A percentile compares a stretch with the other conserved stretches of the same genome.
Evolutionary conservation across 1,140 invertebrate species (phyloP).

Genomic region (Brachionus koreanus): DNA sequence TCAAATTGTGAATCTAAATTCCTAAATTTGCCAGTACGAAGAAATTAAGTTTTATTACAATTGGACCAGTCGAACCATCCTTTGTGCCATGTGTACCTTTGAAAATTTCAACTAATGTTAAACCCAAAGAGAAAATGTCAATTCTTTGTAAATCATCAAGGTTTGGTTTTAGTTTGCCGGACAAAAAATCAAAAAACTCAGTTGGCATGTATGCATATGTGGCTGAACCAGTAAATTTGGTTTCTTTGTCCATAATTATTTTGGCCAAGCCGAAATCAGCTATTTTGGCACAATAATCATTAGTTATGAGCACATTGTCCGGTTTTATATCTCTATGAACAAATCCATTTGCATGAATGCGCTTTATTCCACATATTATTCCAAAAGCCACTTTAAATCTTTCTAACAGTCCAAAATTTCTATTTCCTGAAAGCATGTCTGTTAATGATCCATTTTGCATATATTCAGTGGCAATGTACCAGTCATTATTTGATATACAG

Average conservation of each 20-base stretch:
- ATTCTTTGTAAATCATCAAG: background rate
- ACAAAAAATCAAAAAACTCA: background rate
- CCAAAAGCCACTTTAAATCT: background rate
- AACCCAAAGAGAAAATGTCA: background rate
- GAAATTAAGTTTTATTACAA: background rate
- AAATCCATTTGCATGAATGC: background rate
- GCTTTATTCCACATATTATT: background rate
- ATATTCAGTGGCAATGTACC: background rate
- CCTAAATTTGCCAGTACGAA: no score
- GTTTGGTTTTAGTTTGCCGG: background rate
- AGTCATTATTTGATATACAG: background rate
- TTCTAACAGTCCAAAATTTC: background rate
- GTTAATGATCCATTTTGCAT: background rate
- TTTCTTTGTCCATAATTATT: background rate
- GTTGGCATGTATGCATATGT: background rate
- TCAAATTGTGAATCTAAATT: no score
- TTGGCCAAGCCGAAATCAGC: background rate
- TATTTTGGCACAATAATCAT: conserved; percentile 24
- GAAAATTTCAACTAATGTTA: background rate
- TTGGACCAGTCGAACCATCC: background rate
- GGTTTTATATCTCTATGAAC: background rate
- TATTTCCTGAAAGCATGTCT: no score
- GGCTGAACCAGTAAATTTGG: background rate
- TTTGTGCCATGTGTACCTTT: background rate
- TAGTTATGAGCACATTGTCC: background rate